phyloP scores from a whole-genome alignment of 2,797 vertebrate species.

The Euthynnus affinis region DNA sequence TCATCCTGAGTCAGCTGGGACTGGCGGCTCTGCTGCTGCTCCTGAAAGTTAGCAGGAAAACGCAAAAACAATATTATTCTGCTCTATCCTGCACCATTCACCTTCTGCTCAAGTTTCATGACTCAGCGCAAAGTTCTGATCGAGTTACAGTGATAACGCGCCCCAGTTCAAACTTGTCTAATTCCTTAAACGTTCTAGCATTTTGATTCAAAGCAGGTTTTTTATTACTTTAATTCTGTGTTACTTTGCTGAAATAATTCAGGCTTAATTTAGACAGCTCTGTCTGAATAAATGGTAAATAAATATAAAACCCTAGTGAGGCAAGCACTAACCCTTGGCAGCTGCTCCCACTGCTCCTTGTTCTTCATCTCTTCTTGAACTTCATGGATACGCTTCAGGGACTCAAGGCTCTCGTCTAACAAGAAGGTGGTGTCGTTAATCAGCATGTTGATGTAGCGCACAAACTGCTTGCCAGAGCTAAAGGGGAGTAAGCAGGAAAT shows the following conservation, averaged over 20 bases:
- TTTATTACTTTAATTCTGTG: not conserved
- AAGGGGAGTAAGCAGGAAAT: conserved; percentile 18
- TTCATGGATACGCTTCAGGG: conserved; percentile 98
- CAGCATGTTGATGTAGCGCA: conserved; percentile 99
- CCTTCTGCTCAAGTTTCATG: conserved; percentile 6
- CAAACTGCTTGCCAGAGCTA: conserved; percentile 99
- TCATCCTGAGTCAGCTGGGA: conserved; percentile 98
- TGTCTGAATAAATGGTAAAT: not conserved
- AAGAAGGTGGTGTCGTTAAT: conserved; percentile 99
- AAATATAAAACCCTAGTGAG: not conserved
- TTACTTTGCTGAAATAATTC: not conserved
- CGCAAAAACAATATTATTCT: not conserved
- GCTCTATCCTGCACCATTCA: not conserved
- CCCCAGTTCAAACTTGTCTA: not conserved
- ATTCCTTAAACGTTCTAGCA: not conserved
- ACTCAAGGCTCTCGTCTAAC: conserved; percentile 98
- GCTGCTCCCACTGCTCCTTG: conserved; percentile 97
- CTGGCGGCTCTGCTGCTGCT: conserved; percentile 98
- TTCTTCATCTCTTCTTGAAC: conserved; percentile 99
- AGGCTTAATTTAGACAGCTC: not conserved
- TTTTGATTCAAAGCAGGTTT: not conserved
- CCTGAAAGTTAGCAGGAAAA: conserved; percentile 80
- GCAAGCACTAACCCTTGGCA: conserved; percentile 91
- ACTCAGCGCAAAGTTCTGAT: not conserved
- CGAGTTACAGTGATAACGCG: not conserved